Evolutionary conservation across 2,888 invertebrate species (phyloP).

Genomic region (Drosophila ezoana): DNA sequence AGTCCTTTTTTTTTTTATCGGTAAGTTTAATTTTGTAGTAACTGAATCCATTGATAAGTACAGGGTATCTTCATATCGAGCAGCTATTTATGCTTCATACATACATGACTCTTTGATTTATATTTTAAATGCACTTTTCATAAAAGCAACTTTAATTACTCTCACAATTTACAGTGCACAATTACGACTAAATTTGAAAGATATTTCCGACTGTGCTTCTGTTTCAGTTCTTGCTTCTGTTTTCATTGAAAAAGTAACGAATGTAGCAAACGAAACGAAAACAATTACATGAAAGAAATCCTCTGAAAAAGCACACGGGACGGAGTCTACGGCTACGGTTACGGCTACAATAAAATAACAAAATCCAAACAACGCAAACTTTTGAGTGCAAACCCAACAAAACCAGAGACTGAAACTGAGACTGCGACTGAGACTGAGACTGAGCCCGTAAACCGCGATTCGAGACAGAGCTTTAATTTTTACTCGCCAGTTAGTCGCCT

Average conservation of each 20-base stretch:
- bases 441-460: constrained; percentile 35
- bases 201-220: constrained; percentile 19
- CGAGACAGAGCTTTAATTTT: constrained; percentile 40
- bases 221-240: constrained; percentile 23
- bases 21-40: too few relatives aligned
- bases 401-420: constrained; percentile 26
- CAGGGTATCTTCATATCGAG: not conserved
- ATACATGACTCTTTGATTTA: too few relatives aligned
- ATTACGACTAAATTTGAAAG: constrained; percentile 60
- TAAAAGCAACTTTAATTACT: not conserved
- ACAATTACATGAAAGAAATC: constrained; percentile 76
- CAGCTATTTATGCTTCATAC: too few relatives aligned
- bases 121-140: too few relatives aligned
- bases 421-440: constrained; percentile 13
- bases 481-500: constrained; percentile 67
- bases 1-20: too few relatives aligned
- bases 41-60: too few relatives aligned
- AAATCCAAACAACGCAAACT: constrained; percentile 78
- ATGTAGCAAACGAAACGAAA: constrained; percentile 63
- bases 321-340: constrained; percentile 35
- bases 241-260: constrained; percentile 66
- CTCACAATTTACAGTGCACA: constrained; percentile 45
- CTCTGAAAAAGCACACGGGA: constrained; percentile 65
- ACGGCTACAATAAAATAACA: constrained; percentile 68
- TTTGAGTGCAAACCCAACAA: constrained; percentile 70